Conservation (phyloP, 2,888 invertebrate species). For the Eupithecia exiguata region DNA sequence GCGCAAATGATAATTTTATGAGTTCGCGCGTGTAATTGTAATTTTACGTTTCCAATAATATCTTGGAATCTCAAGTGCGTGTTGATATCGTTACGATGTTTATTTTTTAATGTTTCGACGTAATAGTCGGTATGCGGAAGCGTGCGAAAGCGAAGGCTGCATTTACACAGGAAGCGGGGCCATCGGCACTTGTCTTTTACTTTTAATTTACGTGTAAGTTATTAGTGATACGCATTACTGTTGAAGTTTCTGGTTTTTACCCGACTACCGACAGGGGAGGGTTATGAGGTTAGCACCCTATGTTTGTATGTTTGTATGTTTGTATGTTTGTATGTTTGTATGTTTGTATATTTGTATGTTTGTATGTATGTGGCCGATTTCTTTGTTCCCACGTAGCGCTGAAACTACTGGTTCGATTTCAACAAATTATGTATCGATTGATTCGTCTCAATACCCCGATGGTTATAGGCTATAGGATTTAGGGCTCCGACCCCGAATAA, state of each 20-base stretch:
- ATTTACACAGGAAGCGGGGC: slow-evolving; percentile 18
- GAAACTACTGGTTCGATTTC: too few relatives aligned
- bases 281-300: too few relatives aligned
- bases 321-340: too few relatives aligned
- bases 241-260: not conserved
- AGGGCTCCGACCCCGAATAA: too few relatives aligned
- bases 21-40: not conserved
- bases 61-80: slow-evolving; percentile 19
- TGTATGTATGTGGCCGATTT: too few relatives aligned
- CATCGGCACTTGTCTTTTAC: not conserved
- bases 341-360: too few relatives aligned
- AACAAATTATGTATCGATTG: too few relatives aligned
- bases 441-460: too few relatives aligned
- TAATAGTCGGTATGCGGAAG: slow-evolving; percentile 50
- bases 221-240: not conserved
- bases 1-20: not conserved
- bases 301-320: too few relatives aligned
- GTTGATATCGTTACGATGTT: slow-evolving; percentile 12
- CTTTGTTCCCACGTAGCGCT: too few relatives aligned
- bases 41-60: not conserved
- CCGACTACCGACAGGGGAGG: too few relatives aligned
- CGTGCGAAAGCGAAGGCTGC: slow-evolving; percentile 60
- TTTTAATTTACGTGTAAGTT: not conserved
- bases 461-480: too few relatives aligned
- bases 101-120: slow-evolving; percentile 32